Percentiles rank a stretch among this genome's conserved stretches.
phyloP scores from a whole-genome alignment of 2,797 vertebrate genomes.

The Fistularia tabacaria region DNA sequence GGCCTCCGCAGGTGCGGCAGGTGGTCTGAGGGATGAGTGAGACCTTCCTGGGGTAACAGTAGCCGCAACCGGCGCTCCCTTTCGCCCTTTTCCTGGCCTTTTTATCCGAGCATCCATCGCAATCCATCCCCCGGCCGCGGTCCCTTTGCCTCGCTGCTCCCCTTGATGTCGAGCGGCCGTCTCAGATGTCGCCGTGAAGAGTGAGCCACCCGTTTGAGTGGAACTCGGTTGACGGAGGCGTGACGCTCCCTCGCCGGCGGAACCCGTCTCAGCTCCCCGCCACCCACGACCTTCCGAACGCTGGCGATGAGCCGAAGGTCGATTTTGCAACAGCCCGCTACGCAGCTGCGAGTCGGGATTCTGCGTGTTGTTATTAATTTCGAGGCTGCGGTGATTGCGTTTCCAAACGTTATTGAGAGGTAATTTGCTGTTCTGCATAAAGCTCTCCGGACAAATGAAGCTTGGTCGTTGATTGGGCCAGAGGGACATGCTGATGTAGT shows the following conservation, averaged over 20 bases:
- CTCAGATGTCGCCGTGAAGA: conserved; percentile 59
- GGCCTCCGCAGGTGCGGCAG: conserved; percentile 53
- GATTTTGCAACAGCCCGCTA: conserved; percentile 28
- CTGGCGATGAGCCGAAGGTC: conserved; percentile 28
- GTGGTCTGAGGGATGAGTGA: conserved; percentile 70
- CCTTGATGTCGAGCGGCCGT: conserved; percentile 31
- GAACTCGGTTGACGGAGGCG: conserved; percentile 51
- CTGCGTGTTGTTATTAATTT: conserved; percentile 8
- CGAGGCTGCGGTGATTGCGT: conserved; percentile 14
- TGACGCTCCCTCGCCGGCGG: conserved; percentile 43
- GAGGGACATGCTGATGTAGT: conserved; percentile 46
- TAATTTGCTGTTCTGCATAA: too few relatives aligned
- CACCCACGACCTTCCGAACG: conserved; percentile 42
- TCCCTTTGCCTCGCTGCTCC: conserved; percentile 25
- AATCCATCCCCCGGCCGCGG: conserved; percentile 50
- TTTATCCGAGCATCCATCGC: conserved; percentile 63
- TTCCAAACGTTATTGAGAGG: conserved; percentile 9
- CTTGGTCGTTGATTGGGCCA: conserved; percentile 30
- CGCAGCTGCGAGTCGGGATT: conserved; percentile 3
- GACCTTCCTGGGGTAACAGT: conserved; percentile 59
- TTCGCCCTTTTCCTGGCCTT: conserved; percentile 51
- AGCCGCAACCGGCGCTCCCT: conserved; percentile 27
- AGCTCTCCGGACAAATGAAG: neutral
- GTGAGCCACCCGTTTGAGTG: conserved; percentile 52
- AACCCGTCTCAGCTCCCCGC: conserved; percentile 45